Conservation (phyloP, 2,888 invertebrate species). For the Plebejus anna region DNA sequence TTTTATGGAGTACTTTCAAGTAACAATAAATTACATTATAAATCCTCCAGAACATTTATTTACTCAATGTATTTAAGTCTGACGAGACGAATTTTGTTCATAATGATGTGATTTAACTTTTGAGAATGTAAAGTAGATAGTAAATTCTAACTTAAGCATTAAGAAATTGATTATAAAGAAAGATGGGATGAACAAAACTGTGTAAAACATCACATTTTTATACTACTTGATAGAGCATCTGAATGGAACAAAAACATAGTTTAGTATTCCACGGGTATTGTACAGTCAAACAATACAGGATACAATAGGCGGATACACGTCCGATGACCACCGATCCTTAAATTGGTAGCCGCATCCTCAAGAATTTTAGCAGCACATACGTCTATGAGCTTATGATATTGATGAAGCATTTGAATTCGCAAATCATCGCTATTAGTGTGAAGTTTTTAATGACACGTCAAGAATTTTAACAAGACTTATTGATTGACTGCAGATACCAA, state of each 20-base stretch:
- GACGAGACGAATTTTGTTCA: background rate
- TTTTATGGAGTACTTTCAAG: background rate
- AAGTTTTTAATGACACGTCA: background rate
- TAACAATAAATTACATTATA: background rate
- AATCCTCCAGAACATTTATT: background rate
- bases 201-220: background rate
- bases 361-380: slow-evolving; percentile 9
- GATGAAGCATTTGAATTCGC: background rate
- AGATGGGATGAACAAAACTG: no score
- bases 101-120: background rate
- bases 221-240: background rate
- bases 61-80: background rate
- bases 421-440: background rate
- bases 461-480: background rate
- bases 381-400: background rate
- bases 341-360: slow-evolving; percentile 19
- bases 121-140: no score
- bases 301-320: slow-evolving; percentile 61
- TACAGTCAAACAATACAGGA: slow-evolving; percentile 58
- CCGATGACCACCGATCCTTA: slow-evolving; percentile 33
- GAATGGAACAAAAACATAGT: background rate
- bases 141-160: no score
- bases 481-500: background rate
- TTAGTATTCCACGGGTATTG: slow-evolving; percentile 47
- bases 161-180: no score